These are phyloP conservation scores for Suricata suricatta DNA, from an alignment of 2,113 vertebrate species.

Conservation along the genomic window DNA sequence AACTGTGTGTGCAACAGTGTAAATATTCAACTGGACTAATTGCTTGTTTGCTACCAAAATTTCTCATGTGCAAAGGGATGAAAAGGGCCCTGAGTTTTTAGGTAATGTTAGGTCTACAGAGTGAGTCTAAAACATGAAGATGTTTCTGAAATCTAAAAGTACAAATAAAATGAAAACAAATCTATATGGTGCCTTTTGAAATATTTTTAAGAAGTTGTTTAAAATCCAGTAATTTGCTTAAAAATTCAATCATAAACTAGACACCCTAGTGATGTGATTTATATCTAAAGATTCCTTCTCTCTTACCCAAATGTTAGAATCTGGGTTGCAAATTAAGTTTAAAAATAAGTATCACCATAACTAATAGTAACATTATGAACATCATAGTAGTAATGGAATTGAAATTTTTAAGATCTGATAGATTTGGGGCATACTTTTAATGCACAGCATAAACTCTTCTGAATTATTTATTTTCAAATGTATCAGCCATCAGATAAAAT, in stretches of 20 bases:
- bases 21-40: slow-evolving; percentile 52
- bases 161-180: slow-evolving; percentile 37
- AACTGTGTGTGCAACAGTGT: slow-evolving; percentile 49
- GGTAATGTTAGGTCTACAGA: slow-evolving; percentile 57
- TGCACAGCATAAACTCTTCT: slow-evolving; percentile 63
- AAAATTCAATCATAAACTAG: slow-evolving; percentile 52
- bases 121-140: slow-evolving; percentile 54
- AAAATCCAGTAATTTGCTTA: slow-evolving; percentile 45
- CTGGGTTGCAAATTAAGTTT: slow-evolving; percentile 55
- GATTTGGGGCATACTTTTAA: slow-evolving; percentile 69
- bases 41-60: slow-evolving; percentile 57
- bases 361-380: slow-evolving; percentile 51
- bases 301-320: slow-evolving; percentile 50
- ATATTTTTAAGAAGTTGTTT: slow-evolving; percentile 42
- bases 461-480: slow-evolving; percentile 69
- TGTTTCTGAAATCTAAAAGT: slow-evolving; percentile 56
- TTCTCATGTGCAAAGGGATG: slow-evolving; percentile 50
- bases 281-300: slow-evolving; percentile 45
- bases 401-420: slow-evolving; percentile 54
- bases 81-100: slow-evolving; percentile 76
- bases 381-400: slow-evolving; percentile 61
- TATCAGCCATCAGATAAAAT: slow-evolving; percentile 41
- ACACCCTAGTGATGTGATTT: slow-evolving; percentile 4
- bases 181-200: slow-evolving; percentile 29
- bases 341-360: slow-evolving; percentile 38